Base-by-base conservation (phyloP, 2,113 vertebrate species). In the Scortum barcoo region DNA sequence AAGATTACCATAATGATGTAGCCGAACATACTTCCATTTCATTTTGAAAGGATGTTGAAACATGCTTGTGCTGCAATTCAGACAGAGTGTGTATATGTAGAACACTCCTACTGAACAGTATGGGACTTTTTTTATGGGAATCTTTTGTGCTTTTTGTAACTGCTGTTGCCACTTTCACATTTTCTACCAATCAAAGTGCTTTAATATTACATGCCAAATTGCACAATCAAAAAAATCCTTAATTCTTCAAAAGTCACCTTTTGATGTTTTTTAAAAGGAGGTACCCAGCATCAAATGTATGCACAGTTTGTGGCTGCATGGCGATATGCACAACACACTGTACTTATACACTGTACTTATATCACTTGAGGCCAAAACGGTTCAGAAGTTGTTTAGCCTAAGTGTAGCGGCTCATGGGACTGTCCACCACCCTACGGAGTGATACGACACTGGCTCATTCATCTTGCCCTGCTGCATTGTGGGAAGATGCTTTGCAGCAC, bases 401-500 rank as follows among this genome's bases (percentile, higher is more conserved):
- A 72, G 68, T 60, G 50, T 22, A 53, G 60, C 10, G 10, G 72
- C 69, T 83, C 33, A 62, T 66, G 65, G 71, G 68, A 89, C 50
- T 48, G 53, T 86, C 61, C 69, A 78, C 70, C 40, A 75, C 68
- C 81, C 75, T 80, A 58, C 48, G 81, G 82, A 77, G 51, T 58
- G 46, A 33, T 63, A 56, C 38, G 30, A 87, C 65, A 60, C 33
- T 36, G 28, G 28, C 79, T 87, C 89, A 86, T 93, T 83, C 83
- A 79, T 93, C 88, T 90, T 72, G 65, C 76, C 78, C 53, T 28
- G 24, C 85, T 90, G 79, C 90, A 86, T 83, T 87, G 76, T 88
- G 70, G 84, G 70, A 86, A 87, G 81, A 69, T 72, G 69, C 67
- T 83, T 72, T 26, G 58, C 71, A 2, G 71, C 30, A 40, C 58